Base-by-base conservation (phyloP, 2,113 vertebrate genomes). In the Oncorhynchus mykiss region DNA sequence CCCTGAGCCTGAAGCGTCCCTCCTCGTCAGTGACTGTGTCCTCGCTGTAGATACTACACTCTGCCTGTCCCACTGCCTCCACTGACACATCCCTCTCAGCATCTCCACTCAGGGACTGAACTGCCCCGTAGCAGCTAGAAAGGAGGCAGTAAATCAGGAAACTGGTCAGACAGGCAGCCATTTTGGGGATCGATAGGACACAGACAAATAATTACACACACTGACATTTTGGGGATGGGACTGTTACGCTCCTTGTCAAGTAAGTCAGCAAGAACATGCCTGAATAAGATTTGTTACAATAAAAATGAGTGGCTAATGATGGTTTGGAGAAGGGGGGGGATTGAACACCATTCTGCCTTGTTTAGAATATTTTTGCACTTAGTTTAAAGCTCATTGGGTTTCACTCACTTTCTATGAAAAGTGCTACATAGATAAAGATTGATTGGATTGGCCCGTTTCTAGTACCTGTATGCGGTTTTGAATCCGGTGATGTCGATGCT, bases 21-120 rank as follows among this genome's bases (percentile, higher is more conserved):
- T 97, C 96, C 69, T 99, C 97, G 1, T 99, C 97, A 0, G 98
- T 99, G 84, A 97, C 84, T 0, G 97, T 98, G 90, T 99, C 97
- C 90, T 99, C 98, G 75, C 94, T 97, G 74, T 98, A 99, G 75
- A 97, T 91, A 80, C 92, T 93, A 9, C 98, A 99, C 31, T 96
- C 94, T 0, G 86, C 88, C 92, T 97, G 96, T 0, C 98, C 98
- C 84, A 96, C 90, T 0, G 97, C 97, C 88, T 99, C 97, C 83
- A 99, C 96, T 0, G 96, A 93, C 2, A 98, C 91, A 0, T 96
- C 96, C 85, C 97, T 93, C 81, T 99, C 98, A 0, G 98, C 96
- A 20, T 99, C 97, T 12, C 98, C 97, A 0, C 97, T 97, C 78
- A 99, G 88, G 71, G 97, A 99, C 54, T 94, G 96, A 77, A 99